Evolutionary conservation across 2,888 invertebrate species (phyloP).

Genomic region (Drosophila borborema): DNA sequence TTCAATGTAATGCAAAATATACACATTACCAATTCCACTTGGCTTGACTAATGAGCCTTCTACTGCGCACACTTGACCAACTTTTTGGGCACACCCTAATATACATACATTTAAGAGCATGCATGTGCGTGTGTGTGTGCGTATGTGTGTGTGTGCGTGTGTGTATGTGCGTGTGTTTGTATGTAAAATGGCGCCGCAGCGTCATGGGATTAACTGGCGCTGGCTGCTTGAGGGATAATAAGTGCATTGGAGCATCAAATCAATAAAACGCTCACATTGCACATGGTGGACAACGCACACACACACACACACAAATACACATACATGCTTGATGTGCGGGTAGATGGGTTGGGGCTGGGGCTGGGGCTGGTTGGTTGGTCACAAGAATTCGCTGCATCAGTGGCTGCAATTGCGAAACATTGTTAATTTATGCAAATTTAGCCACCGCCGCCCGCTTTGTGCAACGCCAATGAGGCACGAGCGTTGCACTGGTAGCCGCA

Average conservation of each 20-base stretch:
- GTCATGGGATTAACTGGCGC: constrained; percentile 69
- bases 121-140: constrained; percentile 4
- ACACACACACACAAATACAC: constrained; percentile 27
- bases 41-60: constrained; percentile 65
- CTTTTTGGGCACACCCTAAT: constrained; percentile 71
- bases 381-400: constrained; percentile 77
- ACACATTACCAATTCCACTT: constrained; percentile 57
- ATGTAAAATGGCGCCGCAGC: constrained; percentile 63
- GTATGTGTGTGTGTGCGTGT: not conserved
- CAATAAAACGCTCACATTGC: constrained; percentile 80
- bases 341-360: not conserved
- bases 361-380: constrained; percentile 14
- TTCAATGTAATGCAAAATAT: not conserved
- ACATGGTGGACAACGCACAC: constrained; percentile 59
- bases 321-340: constrained; percentile 31
- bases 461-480: constrained; percentile 75
- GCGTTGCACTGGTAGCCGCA: constrained; percentile 54
- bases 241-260: constrained; percentile 81
- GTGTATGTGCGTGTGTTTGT: constrained; percentile 30
- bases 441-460: constrained; percentile 74
- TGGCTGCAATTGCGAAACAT: constrained; percentile 76
- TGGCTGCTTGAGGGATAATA: constrained; percentile 79
- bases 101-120: constrained; percentile 25
- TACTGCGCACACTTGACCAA: constrained; percentile 57
- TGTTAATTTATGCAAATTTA: constrained; percentile 80